Conservation (phyloP, 92 coral and sea anemone species). For the Porites rus region DNA sequence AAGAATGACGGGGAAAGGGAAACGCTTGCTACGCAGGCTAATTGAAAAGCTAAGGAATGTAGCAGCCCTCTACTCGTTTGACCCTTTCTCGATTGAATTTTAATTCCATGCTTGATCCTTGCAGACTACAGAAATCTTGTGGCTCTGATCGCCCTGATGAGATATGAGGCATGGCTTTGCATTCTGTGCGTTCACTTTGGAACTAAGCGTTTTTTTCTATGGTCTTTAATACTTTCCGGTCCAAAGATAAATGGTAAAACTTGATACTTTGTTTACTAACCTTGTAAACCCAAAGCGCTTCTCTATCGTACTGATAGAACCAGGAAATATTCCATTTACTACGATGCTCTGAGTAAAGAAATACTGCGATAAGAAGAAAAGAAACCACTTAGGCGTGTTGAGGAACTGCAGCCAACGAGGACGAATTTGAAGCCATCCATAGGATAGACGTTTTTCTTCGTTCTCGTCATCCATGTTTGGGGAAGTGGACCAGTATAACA, state of each 20-base stretch:
- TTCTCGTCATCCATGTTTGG: background rate
- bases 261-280: conserved; percentile 30
- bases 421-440: conserved; percentile 86
- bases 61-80: no score
- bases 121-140: no score
- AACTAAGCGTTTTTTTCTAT: background rate
- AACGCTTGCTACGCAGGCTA: no score
- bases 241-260: background rate
- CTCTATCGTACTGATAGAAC: conserved; percentile 86
- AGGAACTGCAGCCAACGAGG: conserved; percentile 89
- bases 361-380: conserved; percentile 78
- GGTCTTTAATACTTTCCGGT: background rate
- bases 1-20: no score
- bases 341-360: conserved; percentile 83
- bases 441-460: conserved; percentile 1
- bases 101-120: no score
- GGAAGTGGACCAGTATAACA: background rate
- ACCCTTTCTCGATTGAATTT: no score
- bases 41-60: no score
- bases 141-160: no score
- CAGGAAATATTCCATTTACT: conserved; percentile 87
- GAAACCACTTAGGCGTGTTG: conserved; percentile 85
- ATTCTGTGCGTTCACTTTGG: background rate
- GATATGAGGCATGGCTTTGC: no score
- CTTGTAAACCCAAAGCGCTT: conserved; percentile 87